Evolutionary conservation across 64 coral and sea anemone genomes (phyloP), one percentile per base, ranked within the genome.

Genomic region (Dendrophyllia cribrosa): DNA sequence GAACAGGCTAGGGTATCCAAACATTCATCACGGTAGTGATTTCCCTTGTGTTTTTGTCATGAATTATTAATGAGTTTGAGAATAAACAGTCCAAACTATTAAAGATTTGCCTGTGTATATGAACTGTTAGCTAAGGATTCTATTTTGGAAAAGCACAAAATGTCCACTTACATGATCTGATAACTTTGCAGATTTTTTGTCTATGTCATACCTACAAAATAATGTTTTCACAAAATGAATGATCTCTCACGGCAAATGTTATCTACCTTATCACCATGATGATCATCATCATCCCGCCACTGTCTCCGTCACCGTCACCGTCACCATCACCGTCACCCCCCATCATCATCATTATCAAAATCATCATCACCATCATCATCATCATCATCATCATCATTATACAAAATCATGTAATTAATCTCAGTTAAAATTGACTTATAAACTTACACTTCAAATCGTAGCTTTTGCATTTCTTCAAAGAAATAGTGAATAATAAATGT

Each of bases 401-500:
- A 14, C 34, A 34, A 34, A 34, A 2, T 34, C 34, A 34, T 34
- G 34, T 34, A 34, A 34, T 34, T 34, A 48, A n/a, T 68, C 19
- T 10, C 6, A 74, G 22, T 13, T 19, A 47, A 8, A 43, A 76
- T 3, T 3, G 17, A 43, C 45, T 3, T 19, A n/a, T 68, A 20
- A 59, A 96, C 97, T 91, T 84, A 99, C 97, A 99, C 97, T 99
- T 96, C 87, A 94, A 99, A 99, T 94, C 94, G 78, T 11, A 99
- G 79, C 17, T 94, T 96, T 16, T 99, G 97, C 62, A 99, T 75
- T 75, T 99, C 97, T 72, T 99, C 97, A 92, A 99, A 99, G 71
- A 91, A 99, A 70, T 99, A 99, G 23, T 96, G 64, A 16, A 91
- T 94, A 58, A 89, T 60, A 75, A 99, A 99, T 11, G 82, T 96